Evolutionary conservation across 2,888 invertebrate genomes (phyloP).

Genomic region (Ochropacha duplaris): DNA sequence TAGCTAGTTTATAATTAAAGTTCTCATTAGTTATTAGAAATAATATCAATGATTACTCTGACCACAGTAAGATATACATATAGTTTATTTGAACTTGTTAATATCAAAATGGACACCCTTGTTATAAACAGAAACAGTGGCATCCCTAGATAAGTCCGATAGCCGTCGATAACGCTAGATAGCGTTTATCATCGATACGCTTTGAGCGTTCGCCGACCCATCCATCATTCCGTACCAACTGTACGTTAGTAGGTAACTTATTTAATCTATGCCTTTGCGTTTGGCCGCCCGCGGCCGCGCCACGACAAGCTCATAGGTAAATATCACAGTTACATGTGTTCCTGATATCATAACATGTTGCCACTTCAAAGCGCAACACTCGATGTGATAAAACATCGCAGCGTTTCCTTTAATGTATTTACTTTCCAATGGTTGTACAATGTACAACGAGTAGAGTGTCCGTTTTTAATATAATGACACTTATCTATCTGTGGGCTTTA

Average conservation of each 20-base stretch:
- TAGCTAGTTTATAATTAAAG: too few relatives aligned
- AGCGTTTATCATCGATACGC: slow-evolving; percentile 70
- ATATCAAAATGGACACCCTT: background rate
- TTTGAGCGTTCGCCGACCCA: slow-evolving; percentile 78
- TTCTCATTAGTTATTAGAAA: too few relatives aligned
- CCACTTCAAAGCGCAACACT: slow-evolving; percentile 69
- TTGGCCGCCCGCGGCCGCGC: too few relatives aligned
- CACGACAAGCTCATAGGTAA: slow-evolving; percentile 63
- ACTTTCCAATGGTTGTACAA: slow-evolving; percentile 45
- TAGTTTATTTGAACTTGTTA: background rate
- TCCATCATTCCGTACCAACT: slow-evolving; percentile 68
- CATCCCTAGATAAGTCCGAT: slow-evolving; percentile 55
- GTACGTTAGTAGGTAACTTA: slow-evolving; percentile 47
- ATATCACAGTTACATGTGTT: slow-evolving; percentile 76
- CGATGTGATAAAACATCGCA: slow-evolving; percentile 58
- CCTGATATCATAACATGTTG: slow-evolving; percentile 65
- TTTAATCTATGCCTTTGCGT: slow-evolving; percentile 69
- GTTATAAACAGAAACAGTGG: slow-evolving; percentile 7
- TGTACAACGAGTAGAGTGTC: too few relatives aligned
- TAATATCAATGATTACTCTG: too few relatives aligned
- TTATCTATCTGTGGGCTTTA: slow-evolving; percentile 43
- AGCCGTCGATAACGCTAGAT: slow-evolving; percentile 60
- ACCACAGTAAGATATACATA: too few relatives aligned
- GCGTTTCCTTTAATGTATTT: slow-evolving; percentile 67
- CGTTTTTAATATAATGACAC: slow-evolving; percentile 36